Percentiles rank a stretch among this genome's conserved stretches.
phyloP scores from a whole-genome alignment of 2,888 invertebrate species.

The Agrypnus murinus region DNA sequence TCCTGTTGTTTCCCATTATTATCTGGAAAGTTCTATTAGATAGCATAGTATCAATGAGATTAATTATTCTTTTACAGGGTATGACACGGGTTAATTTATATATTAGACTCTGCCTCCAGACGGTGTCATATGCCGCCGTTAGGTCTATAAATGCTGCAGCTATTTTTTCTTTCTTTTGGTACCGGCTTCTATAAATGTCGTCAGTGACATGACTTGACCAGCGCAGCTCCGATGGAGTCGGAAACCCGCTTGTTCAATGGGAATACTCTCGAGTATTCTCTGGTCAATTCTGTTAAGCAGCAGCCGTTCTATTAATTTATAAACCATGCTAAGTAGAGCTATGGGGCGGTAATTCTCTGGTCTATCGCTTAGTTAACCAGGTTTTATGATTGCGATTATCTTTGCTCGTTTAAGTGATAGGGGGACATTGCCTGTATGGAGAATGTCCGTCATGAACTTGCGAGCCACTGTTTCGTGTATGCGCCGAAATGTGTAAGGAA shows the following conservation, averaged over 20 bases:
- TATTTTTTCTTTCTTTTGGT: too few species aligned
- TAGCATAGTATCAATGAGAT: too few species aligned
- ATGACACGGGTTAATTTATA: too few species aligned
- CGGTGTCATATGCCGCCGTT: too few species aligned
- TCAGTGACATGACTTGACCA: constrained; percentile 53
- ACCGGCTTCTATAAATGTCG: constrained; percentile 53
- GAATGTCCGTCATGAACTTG: too few species aligned
- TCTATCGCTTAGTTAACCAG: constrained; percentile 29
- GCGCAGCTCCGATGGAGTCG: constrained; percentile 47
- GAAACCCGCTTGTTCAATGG: constrained; percentile 51
- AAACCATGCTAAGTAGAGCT: not conserved
- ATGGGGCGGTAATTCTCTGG: constrained; percentile 18
- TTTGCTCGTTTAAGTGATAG: too few species aligned
- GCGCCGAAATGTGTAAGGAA: too few species aligned
- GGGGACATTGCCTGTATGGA: too few species aligned
- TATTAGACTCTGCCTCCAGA: too few species aligned
- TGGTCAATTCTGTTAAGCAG: constrained; percentile 50
- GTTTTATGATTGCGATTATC: constrained; percentile 45
- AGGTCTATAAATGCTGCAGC: too few species aligned
- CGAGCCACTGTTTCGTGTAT: too few species aligned
- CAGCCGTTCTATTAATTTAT: constrained; percentile 35
- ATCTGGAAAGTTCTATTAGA: not conserved
- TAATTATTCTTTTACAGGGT: too few species aligned
- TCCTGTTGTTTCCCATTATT: not conserved
- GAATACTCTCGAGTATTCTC: constrained; percentile 23